Conservation (phyloP, 64 coral and sea anemone genomes). For the Pocillopora damicornis region DNA sequence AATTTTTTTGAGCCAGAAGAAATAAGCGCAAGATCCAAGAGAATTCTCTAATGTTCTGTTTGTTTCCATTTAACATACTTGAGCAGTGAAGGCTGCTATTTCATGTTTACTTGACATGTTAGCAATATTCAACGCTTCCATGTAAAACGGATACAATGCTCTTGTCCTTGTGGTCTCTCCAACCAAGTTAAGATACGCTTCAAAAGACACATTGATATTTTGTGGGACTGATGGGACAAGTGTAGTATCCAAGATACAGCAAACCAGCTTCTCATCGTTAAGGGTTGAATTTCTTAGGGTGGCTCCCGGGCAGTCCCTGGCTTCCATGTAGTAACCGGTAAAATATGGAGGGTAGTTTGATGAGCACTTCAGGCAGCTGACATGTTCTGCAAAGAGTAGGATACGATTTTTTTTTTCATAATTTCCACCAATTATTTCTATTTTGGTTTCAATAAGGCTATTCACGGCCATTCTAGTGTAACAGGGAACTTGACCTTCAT, state of each 20-base stretch:
- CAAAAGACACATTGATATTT: background rate
- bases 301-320: slow-evolving; percentile 16
- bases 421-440: too few relatives aligned
- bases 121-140: slow-evolving; percentile 37
- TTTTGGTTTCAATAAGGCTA: too few relatives aligned
- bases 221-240: background rate
- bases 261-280: background rate
- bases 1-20: too few relatives aligned
- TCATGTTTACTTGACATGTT: background rate
- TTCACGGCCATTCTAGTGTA: too few relatives aligned
- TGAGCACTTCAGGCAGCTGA: background rate
- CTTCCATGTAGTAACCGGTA: slow-evolving; percentile 22
- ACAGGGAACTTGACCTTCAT: too few relatives aligned
- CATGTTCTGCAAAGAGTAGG: background rate
- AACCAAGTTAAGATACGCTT: background rate
- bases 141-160: slow-evolving; percentile 35
- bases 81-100: slow-evolving; percentile 46
- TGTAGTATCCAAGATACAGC: slow-evolving; percentile 12
- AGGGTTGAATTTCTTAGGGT: slow-evolving; percentile 14
- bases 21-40: too few relatives aligned
- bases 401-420: background rate
- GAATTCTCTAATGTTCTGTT: too few relatives aligned
- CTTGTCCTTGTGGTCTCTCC: slow-evolving; percentile 31
- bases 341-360: slow-evolving; percentile 26
- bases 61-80: background rate